phyloP scores from a whole-genome alignment of 2,113 vertebrate genomes.

The Zapus hudsonius region DNA sequence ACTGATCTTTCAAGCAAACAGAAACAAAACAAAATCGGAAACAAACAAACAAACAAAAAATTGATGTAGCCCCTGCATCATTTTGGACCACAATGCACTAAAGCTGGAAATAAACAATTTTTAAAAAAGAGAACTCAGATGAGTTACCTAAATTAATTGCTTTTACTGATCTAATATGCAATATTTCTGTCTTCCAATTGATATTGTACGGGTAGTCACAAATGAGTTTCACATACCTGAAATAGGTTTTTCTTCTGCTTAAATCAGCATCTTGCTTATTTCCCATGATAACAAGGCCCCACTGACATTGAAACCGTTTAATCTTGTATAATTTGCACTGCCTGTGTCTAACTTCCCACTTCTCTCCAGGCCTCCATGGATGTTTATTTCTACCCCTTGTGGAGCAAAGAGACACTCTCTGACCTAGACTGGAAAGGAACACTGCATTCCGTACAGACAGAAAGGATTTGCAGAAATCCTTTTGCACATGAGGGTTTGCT shows the following conservation, averaged over 20 bases:
- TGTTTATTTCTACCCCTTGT: not conserved
- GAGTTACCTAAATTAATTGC: not conserved
- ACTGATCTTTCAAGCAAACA: too few relatives aligned
- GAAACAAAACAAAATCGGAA: too few relatives aligned
- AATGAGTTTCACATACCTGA: not conserved
- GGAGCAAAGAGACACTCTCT: not conserved
- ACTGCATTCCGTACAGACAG: not conserved
- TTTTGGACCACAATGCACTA: too few relatives aligned
- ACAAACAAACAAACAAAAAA: too few relatives aligned
- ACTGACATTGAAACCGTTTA: not conserved
- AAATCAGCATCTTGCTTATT: not conserved
- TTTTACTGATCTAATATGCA: not conserved
- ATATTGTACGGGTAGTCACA: not conserved
- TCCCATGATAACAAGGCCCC: not conserved
- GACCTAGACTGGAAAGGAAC: not conserved
- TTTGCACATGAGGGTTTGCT: not conserved
- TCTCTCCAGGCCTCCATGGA: not conserved
- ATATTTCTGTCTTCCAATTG: not conserved
- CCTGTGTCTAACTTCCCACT: not conserved
- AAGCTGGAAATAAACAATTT: too few relatives aligned
- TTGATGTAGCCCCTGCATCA: too few relatives aligned
- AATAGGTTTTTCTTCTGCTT: not conserved
- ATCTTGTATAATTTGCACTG: not conserved
- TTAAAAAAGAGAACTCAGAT: not conserved
- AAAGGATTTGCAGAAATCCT: slow-evolving; percentile 17